Conservation (phyloP, 2,113 vertebrate genomes). For the Vulpes ferrilata region DNA sequence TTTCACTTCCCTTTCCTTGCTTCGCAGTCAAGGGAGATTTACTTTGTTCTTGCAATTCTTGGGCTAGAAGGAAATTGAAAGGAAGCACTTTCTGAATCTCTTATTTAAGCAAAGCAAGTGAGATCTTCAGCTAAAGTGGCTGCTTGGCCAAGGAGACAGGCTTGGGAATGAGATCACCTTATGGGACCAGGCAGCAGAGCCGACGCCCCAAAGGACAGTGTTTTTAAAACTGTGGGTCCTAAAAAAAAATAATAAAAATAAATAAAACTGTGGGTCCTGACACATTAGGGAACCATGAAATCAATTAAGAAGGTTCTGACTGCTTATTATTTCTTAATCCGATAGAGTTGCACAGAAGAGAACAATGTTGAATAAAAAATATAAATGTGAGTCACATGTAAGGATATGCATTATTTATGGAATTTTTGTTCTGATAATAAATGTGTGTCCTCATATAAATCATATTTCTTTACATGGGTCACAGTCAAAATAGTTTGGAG, state of each 20-base stretch:
- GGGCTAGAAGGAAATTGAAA: neutral
- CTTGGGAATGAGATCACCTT: neutral
- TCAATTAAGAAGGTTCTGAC: neutral
- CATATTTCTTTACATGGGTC: neutral
- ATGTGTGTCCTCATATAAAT: neutral
- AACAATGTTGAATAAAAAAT: neutral
- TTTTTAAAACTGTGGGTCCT: neutral
- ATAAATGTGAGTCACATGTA: neutral
- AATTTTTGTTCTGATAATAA: neutral
- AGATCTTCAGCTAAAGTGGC: neutral
- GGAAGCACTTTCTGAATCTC: neutral
- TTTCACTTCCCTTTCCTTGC: neutral
- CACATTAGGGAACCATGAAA: neutral
- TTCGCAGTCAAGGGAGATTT: neutral
- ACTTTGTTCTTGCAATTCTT: neutral
- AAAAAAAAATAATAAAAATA: too few relatives aligned
- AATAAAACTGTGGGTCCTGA: neutral
- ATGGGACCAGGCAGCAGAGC: neutral
- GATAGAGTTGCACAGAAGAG: neutral
- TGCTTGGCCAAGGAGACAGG: neutral
- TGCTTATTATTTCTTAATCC: neutral
- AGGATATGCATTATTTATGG: neutral
- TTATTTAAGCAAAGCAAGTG: neutral
- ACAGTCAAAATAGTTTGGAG: neutral
- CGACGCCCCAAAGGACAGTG: neutral